Evolutionary conservation across 2,888 invertebrate genomes (phyloP).

Genomic region (Nephrotoma flavescens): DNA sequence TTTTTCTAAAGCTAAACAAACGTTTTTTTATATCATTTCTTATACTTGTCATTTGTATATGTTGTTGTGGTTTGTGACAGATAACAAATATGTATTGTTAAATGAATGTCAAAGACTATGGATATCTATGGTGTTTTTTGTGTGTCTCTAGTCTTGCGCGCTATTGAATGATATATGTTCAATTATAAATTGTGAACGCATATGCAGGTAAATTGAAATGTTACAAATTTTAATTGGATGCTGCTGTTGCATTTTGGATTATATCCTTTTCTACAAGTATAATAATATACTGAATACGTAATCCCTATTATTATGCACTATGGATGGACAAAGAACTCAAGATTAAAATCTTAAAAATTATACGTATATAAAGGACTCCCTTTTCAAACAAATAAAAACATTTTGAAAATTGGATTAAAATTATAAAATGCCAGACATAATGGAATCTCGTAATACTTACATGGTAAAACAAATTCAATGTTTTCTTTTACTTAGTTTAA

Average conservation of each 20-base stretch:
- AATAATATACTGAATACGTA: not conserved
- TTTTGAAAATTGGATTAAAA: not conserved
- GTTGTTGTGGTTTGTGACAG: not conserved
- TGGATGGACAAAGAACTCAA: not conserved
- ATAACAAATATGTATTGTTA: not conserved
- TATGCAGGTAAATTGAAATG: not conserved
- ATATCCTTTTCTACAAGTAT: not conserved
- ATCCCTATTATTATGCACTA: not conserved
- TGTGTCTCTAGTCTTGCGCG: not conserved
- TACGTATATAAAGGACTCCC: not conserved
- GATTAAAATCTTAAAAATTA: not conserved
- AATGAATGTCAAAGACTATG: not conserved
- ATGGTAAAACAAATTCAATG: not conserved
- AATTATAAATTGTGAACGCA: not conserved
- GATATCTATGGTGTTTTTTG: not conserved
- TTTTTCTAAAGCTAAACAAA: not conserved
- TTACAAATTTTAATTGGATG: not conserved
- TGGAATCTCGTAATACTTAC: not conserved
- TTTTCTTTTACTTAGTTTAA: not conserved
- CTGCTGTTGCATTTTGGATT: not conserved
- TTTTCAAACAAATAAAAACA: not conserved
- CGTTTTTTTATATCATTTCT: not conserved
- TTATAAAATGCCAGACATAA: not conserved
- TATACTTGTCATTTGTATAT: not conserved
- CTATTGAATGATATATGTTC: not conserved